These are phyloP conservation scores for Thymelicus acteon DNA, from an alignment of 2,888 invertebrate genomes.

Conservation along the genomic window DNA sequence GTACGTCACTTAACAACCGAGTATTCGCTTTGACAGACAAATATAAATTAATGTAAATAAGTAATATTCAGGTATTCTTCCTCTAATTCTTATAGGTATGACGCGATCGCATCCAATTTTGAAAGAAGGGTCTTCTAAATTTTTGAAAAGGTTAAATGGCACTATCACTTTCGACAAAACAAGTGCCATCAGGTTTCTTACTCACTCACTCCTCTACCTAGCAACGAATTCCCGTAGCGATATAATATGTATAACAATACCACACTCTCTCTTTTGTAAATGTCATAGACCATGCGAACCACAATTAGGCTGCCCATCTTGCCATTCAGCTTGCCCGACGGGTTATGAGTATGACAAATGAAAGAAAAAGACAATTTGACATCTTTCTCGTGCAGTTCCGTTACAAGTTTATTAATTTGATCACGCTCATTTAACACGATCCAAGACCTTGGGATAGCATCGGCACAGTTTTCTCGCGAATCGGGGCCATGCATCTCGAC, in stretches of 20 bases:
- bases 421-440: constrained; percentile 46
- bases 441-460: constrained; percentile 46
- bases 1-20: constrained; percentile 51
- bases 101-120: too few relatives aligned
- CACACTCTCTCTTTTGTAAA: constrained; percentile 4
- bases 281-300: constrained; percentile 6
- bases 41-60: background rate
- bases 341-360: constrained; percentile 5
- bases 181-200: background rate
- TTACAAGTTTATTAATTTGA: constrained; percentile 43
- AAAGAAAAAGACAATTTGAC: constrained; percentile 24
- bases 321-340: constrained; percentile 4
- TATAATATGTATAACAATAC: background rate
- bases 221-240: background rate
- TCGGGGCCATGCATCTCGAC: constrained; percentile 49
- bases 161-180: background rate
- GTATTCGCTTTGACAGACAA: background rate
- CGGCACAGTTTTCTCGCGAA: constrained; percentile 45
- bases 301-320: constrained; percentile 9
- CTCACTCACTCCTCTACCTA: background rate
- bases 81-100: too few relatives aligned
- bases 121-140: too few relatives aligned
- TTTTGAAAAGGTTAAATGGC: too few relatives aligned
- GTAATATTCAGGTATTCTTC: too few relatives aligned
- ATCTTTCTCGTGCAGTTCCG: constrained; percentile 27